A percentile compares a stretch with the other conserved stretches of the same genome.
These are phyloP conservation scores for Cisticola juncidis DNA, from an alignment of 2,113 vertebrate species.

Conservation along the genomic window DNA sequence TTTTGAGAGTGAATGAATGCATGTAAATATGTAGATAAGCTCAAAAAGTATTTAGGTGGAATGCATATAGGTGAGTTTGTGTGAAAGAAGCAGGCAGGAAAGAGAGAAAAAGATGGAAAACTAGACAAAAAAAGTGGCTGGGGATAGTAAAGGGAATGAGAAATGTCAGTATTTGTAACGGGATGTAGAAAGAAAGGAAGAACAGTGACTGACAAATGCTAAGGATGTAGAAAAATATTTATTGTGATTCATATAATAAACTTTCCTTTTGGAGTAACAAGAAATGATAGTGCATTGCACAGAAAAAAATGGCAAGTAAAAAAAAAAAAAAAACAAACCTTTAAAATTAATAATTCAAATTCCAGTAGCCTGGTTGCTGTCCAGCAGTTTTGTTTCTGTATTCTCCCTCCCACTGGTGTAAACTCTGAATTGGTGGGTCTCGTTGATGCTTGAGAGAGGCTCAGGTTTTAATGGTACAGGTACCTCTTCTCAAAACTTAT, in stretches of 20 bases:
- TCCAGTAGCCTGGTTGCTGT: background rate
- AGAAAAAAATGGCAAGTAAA: background rate
- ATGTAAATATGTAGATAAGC: background rate
- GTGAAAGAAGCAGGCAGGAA: background rate
- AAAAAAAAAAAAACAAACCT: background rate
- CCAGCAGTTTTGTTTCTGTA: background rate
- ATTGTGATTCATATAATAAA: background rate
- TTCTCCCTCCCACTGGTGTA: background rate
- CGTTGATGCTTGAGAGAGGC: background rate
- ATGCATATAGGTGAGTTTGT: background rate
- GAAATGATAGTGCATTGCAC: background rate
- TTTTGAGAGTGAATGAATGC: background rate
- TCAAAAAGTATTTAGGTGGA: background rate
- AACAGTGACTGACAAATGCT: background rate
- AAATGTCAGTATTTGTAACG: background rate
- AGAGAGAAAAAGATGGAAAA: background rate
- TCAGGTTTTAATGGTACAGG: background rate
- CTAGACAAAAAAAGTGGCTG: background rate
- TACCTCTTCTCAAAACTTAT: background rate
- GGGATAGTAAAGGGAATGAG: background rate
- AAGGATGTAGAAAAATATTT: background rate
- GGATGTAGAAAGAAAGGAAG: background rate
- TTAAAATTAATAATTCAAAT: background rate
- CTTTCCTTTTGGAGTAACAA: background rate
- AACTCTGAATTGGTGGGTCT: background rate